Base-by-base conservation (phyloP, 2,888 invertebrate species). In the Drosophila peninsularis region DNA sequence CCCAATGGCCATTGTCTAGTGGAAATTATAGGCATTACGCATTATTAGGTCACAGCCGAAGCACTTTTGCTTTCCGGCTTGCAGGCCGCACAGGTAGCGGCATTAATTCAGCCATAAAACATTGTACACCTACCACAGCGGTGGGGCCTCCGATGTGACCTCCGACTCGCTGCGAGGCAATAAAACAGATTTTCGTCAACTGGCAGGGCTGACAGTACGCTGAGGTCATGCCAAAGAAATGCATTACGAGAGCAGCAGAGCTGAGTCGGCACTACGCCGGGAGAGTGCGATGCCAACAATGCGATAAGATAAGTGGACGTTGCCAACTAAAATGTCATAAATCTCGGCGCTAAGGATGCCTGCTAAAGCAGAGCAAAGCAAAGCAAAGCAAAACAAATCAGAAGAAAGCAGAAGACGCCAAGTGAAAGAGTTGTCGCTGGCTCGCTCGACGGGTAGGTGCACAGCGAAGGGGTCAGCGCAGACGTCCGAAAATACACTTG, bases 231-330 rank as follows among this genome's bases (percentile, higher is more conserved):
- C 62, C 62, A 60, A 69, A 85, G 85, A 79, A 72, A 85, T 88
- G 70, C 85, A 71, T 58, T 75, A 49, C 79, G 53, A 49, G 44
- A 30, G 24, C 52, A 53, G 14, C 32, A 10, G 19, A 50, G 47
- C 47, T 32, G 30, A 32, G 17, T 32, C 47, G 17, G 17, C 30
- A 21, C 14, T 58, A 19, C 27, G 27, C 36, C 9, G 52, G 41
- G 64, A 55, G 66, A 70, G 67, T 68, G 78, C 86, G 91, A 91
- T 92, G 92, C 92, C 92, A 92, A 91, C 90, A 84, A 81, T 90
- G 89, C 90, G 92, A 92, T 92, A 92, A 92, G 92, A 92, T 91
- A 91, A 90, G 91, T 90, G 88, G 90, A 90, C 90, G 91, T 83
- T 92, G 92, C 92, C 92, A 92, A 92, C 90, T 89, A 87, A 89